Percentiles rank a stretch among this genome's conserved stretches.
These are phyloP conservation scores for Astropecten irregularis DNA, from an alignment of 53 echinoderm and acorn worm species.

Conservation along the genomic window DNA sequence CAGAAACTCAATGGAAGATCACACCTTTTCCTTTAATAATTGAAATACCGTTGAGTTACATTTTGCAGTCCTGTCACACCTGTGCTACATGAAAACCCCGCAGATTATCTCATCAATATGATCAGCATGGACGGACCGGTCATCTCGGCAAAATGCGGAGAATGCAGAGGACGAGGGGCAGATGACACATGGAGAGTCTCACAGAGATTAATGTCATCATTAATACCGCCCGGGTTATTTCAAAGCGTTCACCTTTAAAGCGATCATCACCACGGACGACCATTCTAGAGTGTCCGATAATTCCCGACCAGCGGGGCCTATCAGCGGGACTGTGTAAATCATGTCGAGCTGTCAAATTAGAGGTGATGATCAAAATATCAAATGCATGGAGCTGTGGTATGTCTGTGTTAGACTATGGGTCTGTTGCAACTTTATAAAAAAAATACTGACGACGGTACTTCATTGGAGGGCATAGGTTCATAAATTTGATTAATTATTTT, in stretches of 20 bases:
- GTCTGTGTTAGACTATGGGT: too few relatives aligned
- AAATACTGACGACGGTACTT: too few relatives aligned
- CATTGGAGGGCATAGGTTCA: too few relatives aligned
- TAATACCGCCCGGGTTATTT: background rate
- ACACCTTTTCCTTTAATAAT: background rate
- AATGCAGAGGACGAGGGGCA: too few relatives aligned
- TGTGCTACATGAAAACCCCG: background rate
- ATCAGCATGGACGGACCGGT: too few relatives aligned
- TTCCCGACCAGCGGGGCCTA: background rate
- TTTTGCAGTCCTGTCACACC: too few relatives aligned
- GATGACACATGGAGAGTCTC: background rate
- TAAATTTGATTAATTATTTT: too few relatives aligned
- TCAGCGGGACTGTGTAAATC: background rate
- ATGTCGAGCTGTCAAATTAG: constrained; percentile 3
- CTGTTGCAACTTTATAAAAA: too few relatives aligned
- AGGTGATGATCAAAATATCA: background rate
- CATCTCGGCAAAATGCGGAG: background rate
- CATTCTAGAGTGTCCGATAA: background rate
- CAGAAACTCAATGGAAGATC: too few relatives aligned
- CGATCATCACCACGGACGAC: background rate
- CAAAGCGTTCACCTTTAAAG: too few relatives aligned
- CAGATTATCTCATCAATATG: background rate
- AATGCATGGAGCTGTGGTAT: too few relatives aligned
- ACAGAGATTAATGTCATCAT: constrained; percentile 6
- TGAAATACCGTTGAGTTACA: background rate